These are phyloP conservation scores for Chlorodrepanis virens DNA, from an alignment of 2,113 vertebrate genomes.

Conservation along the genomic window DNA sequence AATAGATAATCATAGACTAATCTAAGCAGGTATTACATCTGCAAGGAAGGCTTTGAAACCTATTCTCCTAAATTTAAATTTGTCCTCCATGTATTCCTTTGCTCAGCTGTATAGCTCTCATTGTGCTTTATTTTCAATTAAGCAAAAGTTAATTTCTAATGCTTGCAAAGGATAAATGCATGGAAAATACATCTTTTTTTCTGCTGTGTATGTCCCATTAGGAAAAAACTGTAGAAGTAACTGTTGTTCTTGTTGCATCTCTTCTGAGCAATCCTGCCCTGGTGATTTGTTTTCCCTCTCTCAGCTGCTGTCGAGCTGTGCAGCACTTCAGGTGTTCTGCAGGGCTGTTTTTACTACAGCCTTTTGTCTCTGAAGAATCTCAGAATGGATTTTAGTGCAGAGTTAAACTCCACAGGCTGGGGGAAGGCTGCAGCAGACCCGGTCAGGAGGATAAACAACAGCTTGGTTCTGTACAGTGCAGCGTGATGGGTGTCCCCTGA, in stretches of 20 bases:
- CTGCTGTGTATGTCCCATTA: not conserved
- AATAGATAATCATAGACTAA: not conserved
- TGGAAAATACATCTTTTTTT: not conserved
- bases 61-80: not conserved
- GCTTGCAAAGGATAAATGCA: not conserved
- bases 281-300: not conserved
- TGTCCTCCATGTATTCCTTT: slow-evolving; percentile 6
- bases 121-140: not conserved
- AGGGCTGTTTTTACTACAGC: not conserved
- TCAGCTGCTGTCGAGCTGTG: not conserved
- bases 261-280: not conserved
- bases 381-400: not conserved
- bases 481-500: slow-evolving; percentile 61
- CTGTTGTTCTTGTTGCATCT: not conserved
- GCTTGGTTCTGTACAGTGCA: slow-evolving; percentile 20
- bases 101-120: not conserved
- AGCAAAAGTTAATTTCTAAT: slow-evolving; percentile 3
- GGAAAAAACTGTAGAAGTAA: not conserved
- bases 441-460: slow-evolving; percentile 64
- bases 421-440: not conserved
- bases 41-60: not conserved
- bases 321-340: not conserved
- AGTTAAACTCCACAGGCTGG: not conserved
- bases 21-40: slow-evolving; percentile 14
- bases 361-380: not conserved